phyloP scores from a whole-genome alignment of 37 sponge, comb jelly and placozoan genomes.

The Chondrilla cf. caribensis region DNA sequence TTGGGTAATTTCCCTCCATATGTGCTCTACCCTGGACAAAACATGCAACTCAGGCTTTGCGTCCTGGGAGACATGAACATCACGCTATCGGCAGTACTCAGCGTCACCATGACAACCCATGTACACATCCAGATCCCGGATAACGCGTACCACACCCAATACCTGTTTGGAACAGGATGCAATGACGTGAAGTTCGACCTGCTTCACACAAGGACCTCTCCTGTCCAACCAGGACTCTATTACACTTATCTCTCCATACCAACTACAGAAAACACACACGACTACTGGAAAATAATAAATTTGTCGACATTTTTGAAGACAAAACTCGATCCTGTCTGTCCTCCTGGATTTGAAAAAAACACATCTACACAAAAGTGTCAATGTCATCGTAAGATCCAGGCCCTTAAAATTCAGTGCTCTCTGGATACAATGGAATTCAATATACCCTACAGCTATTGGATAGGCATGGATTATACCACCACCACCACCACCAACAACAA shows the following conservation, averaged over 20 bases:
- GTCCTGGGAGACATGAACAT: background rate
- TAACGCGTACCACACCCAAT: no score
- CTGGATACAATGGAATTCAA: background rate
- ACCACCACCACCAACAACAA: background rate
- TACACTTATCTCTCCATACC: no score
- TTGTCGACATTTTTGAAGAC: background rate
- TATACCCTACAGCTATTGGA: background rate
- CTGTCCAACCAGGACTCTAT: no score
- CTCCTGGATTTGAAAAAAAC: background rate
- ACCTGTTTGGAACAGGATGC: no score
- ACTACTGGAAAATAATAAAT: no score
- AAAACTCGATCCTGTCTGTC: background rate
- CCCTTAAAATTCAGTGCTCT: background rate
- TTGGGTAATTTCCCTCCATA: background rate
- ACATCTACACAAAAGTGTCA: background rate
- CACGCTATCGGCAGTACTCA: background rate
- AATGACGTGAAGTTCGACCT: no score
- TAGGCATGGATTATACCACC: background rate
- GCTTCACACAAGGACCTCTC: no score
- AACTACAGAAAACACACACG: no score
- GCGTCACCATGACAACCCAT: no score
- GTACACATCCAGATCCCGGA: no score
- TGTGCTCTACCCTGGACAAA: constrained; percentile 5
- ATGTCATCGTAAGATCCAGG: background rate
- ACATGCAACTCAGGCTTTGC: background rate